These are phyloP conservation scores for Gerris lacustris DNA, from an alignment of 2,888 invertebrate genomes.

Conservation along the genomic window DNA sequence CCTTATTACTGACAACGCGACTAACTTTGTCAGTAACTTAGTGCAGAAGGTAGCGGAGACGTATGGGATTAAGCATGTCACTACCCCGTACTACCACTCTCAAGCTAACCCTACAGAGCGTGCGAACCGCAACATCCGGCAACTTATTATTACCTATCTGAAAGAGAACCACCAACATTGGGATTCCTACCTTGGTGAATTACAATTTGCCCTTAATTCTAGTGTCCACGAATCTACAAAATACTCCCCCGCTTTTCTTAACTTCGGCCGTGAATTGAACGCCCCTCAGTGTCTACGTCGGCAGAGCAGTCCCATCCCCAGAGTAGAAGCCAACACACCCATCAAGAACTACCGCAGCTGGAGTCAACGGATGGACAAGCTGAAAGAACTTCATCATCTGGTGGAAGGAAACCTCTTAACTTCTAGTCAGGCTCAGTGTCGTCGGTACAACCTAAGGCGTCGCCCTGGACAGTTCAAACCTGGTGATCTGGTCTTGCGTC, in stretches of 20 bases:
- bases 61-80: conserved; percentile 22
- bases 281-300: background rate
- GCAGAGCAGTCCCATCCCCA: background rate
- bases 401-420: conserved; percentile 8
- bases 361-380: conserved; percentile 7
- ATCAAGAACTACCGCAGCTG: conserved; percentile 2
- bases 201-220: conserved; percentile 29
- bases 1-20: conserved; percentile 15
- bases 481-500: conserved; percentile 2
- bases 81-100: conserved; percentile 31
- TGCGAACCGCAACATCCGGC: conserved; percentile 32
- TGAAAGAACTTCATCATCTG: conserved; percentile 12
- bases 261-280: conserved; percentile 13
- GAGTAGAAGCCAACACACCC: background rate
- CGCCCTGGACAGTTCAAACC: conserved; percentile 4
- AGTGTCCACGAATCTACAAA: conserved; percentile 26
- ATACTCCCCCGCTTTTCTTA: conserved; percentile 28
- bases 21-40: conserved; percentile 15
- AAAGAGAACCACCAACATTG: conserved; percentile 30
- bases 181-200: conserved; percentile 27
- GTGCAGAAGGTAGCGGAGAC: conserved; percentile 12
- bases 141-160: conserved; percentile 33
- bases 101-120: conserved; percentile 35
- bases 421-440: conserved; percentile 7
- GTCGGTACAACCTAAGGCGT: conserved; percentile 12